Evolutionary conservation across 2,888 invertebrate genomes (phyloP).

Genomic region (Ptycholaimellus sp.): DNA sequence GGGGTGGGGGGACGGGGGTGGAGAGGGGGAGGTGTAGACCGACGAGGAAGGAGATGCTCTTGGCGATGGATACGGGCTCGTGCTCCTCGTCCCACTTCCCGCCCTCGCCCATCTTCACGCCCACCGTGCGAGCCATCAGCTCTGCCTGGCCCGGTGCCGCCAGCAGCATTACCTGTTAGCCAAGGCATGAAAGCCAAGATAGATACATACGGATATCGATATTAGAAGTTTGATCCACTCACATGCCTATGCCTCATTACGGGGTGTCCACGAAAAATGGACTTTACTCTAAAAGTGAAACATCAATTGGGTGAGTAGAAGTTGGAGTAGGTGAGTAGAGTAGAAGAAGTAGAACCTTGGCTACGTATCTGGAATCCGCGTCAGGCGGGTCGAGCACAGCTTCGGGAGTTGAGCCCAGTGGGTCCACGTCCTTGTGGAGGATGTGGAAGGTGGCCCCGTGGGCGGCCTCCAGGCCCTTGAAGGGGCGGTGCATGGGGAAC

Average conservation of each 20-base stretch:
- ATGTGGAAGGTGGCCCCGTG: constrained; percentile 57
- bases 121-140: constrained; percentile 45
- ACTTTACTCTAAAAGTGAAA: too few relatives aligned
- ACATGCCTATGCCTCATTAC: too few relatives aligned
- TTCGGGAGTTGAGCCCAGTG: constrained; percentile 37
- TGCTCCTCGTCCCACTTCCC: constrained; percentile 18
- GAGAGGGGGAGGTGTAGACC: too few relatives aligned
- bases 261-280: too few relatives aligned
- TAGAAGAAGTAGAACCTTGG: too few relatives aligned
- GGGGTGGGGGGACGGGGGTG: too few relatives aligned
- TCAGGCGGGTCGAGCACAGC: constrained; percentile 56
- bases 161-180: constrained; percentile 60
- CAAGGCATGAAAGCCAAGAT: not conserved
- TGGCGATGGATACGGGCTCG: constrained; percentile 13
- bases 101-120: constrained; percentile 18
- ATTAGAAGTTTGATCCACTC: too few relatives aligned
- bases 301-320: too few relatives aligned
- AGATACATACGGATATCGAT: too few relatives aligned
- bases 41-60: constrained; percentile 17
- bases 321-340: too few relatives aligned
- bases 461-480: constrained; percentile 48
- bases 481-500: constrained; percentile 61
- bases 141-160: constrained; percentile 59
- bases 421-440: constrained; percentile 48
- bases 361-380: constrained; percentile 68